phyloP scores from a whole-genome alignment of 2,888 invertebrate species.

The Xestobium rufovillosum region DNA sequence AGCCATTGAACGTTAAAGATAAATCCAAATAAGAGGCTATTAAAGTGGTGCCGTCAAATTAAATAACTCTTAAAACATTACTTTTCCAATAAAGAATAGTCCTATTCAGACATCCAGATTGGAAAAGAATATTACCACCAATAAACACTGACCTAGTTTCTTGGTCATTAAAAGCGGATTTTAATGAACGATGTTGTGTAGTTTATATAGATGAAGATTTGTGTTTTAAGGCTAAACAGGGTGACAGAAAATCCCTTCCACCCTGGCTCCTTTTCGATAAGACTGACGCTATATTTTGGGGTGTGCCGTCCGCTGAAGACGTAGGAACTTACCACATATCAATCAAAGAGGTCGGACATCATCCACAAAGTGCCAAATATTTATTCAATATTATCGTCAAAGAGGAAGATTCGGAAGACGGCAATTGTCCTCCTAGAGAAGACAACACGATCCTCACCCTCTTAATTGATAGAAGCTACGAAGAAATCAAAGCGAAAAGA shows the following conservation, averaged over 20 bases:
- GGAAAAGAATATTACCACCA: too few relatives aligned
- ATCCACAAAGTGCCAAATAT: conserved; percentile 48
- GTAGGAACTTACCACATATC: conserved; percentile 59
- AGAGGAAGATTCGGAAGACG: conserved; percentile 24
- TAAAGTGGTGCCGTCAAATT: too few relatives aligned
- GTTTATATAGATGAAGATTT: too few relatives aligned
- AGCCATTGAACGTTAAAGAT: too few relatives aligned
- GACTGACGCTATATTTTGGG: conserved; percentile 61
- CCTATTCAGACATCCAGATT: too few relatives aligned
- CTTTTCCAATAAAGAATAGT: too few relatives aligned
- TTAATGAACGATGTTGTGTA: too few relatives aligned
- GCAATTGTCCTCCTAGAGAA: conserved; percentile 34
- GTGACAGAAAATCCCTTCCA: conserved; percentile 46
- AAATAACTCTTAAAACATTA: too few relatives aligned
- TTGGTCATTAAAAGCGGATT: too few relatives aligned
- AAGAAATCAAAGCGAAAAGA: conserved; percentile 54
- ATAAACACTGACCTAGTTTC: too few relatives aligned
- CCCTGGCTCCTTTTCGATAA: conserved; percentile 67
- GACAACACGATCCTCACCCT: conserved; percentile 52
- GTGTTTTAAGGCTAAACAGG: conserved; percentile 43
- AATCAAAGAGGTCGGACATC: conserved; percentile 48
- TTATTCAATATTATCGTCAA: conserved; percentile 60
- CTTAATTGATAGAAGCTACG: conserved; percentile 59
- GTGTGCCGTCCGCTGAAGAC: conserved; percentile 63
- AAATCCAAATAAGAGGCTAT: too few relatives aligned